Evolutionary conservation across 2,113 vertebrate genomes (phyloP), one percentile per base, ranked within the genome.

Genomic region (Pavo muticus): DNA sequence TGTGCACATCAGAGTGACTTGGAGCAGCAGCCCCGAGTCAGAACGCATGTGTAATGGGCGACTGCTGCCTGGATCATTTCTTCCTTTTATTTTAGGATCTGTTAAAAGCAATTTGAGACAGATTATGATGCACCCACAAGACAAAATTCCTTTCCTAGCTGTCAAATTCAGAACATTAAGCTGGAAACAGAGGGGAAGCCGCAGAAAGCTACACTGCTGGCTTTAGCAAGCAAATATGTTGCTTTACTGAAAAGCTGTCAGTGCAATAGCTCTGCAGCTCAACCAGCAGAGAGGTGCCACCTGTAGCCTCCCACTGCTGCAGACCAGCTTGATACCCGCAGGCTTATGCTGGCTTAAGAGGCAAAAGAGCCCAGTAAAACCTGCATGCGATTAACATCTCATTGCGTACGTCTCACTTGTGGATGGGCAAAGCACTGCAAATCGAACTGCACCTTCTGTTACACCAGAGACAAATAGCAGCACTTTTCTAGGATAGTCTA

Each of bases 161-260:
- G 90, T 94, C 79, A 84, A 71, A 92, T 92, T 80, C 64, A 80
- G 75, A 90, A 84, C 3, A 2, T 52, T 64, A 60, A 69, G 61
- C 82, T 95, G 79, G 94, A 93, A 94, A 93, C 52, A 88, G 92
- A 94, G 80, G 48, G 63, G 77, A 92, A 95, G 94, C 63, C 2
- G 0, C 73, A 79, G 87, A 88, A 92, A 95, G 92, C 84, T 87
- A 85, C 29, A 83, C 35, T 0, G 0, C 69, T 59, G 54, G 27
- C 75, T 95, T 89, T 80, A 94, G 74, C 78, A 89, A 94, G 91
- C 82, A 93, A 93, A 76, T 70, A 91, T 39, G 87, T 67, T 72
- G 1, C 81, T 93, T 87, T 76, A 87, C 87, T 76, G 82, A 83
- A 61, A 94, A 95, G 70, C 94, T 93, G 93, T 85, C 90, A 64